Percentiles rank a stretch among this genome's conserved stretches.
phyloP scores from a whole-genome alignment of 2,888 invertebrate species.

The Sipha maydis region DNA sequence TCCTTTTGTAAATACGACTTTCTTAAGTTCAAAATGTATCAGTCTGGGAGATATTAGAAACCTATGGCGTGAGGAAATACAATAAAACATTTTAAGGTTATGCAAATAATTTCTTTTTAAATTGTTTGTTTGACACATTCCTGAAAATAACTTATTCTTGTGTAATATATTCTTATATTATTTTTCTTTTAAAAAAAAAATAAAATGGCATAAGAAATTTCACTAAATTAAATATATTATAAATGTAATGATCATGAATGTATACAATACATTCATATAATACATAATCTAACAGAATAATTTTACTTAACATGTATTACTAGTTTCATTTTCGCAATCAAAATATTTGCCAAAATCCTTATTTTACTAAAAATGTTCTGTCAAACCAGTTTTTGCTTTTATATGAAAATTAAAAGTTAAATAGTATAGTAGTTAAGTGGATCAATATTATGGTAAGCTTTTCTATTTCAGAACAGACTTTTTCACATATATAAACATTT shows the following conservation, averaged over 20 bases:
- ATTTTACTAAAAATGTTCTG: too few relatives aligned
- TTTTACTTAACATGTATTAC: neutral
- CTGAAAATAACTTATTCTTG: constrained; percentile 30
- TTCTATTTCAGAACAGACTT: too few relatives aligned
- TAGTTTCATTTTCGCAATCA: neutral
- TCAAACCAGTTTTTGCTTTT: too few relatives aligned
- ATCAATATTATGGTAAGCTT: too few relatives aligned
- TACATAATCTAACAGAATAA: neutral
- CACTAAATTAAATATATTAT: neutral
- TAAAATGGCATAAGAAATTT: neutral
- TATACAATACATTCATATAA: too few relatives aligned
- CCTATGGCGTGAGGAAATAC: constrained; percentile 1
- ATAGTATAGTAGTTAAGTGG: too few relatives aligned
- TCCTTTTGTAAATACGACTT: constrained; percentile 61
- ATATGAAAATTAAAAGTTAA: too few relatives aligned
- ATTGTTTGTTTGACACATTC: constrained; percentile 50
- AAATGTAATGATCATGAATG: neutral
- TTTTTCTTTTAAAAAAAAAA: neutral
- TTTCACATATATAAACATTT: too few relatives aligned
- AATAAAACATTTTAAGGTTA: constrained; percentile 59
- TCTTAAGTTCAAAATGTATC: constrained; percentile 47
- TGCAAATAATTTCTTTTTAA: constrained; percentile 52
- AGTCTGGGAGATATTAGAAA: constrained; percentile 54
- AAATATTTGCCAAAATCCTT: neutral
- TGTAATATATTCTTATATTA: constrained; percentile 36